Conservation (phyloP, 2,113 vertebrate genomes). For the Rafetus swinhoei region DNA sequence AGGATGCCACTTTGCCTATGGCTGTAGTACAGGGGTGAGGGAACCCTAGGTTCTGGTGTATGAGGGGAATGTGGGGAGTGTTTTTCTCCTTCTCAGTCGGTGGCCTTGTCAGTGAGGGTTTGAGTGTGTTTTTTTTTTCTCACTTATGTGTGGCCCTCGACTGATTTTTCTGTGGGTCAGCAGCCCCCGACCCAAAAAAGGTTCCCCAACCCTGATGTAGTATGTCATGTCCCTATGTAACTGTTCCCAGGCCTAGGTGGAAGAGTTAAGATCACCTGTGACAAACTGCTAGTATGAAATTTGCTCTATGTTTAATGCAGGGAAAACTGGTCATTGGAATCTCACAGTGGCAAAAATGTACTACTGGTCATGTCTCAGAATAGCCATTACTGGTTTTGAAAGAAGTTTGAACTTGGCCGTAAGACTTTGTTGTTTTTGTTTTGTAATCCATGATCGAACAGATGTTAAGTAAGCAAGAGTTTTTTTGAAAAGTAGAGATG, state of each 20-base stretch:
- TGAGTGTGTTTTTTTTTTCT: too few species aligned
- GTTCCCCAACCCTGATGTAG: too few species aligned
- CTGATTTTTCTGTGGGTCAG: too few species aligned
- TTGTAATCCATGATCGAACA: background rate
- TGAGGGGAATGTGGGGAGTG: too few species aligned
- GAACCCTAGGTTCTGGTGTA: too few species aligned
- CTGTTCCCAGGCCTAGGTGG: rapidly evolving
- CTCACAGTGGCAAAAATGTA: background rate
- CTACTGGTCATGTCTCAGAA: background rate
- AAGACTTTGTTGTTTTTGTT: background rate
- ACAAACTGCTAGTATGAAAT: background rate
- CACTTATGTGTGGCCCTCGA: too few species aligned
- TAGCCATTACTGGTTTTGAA: background rate
- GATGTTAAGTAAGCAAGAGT: background rate
- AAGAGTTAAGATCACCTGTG: background rate
- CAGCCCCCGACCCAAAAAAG: too few species aligned
- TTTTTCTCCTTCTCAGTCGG: too few species aligned
- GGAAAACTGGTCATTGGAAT: background rate
- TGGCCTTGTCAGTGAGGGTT: too few species aligned
- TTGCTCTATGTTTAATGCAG: background rate
- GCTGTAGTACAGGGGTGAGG: background rate
- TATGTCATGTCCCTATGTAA: rapidly evolving
- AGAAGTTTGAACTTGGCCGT: rapidly evolving
- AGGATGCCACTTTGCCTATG: rapidly evolving
- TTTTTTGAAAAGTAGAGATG: background rate